Evolutionary conservation across 2,113 vertebrate species (phyloP), one percentile per base, ranked within the genome.

Genomic region (Bombycilla garrulus): DNA sequence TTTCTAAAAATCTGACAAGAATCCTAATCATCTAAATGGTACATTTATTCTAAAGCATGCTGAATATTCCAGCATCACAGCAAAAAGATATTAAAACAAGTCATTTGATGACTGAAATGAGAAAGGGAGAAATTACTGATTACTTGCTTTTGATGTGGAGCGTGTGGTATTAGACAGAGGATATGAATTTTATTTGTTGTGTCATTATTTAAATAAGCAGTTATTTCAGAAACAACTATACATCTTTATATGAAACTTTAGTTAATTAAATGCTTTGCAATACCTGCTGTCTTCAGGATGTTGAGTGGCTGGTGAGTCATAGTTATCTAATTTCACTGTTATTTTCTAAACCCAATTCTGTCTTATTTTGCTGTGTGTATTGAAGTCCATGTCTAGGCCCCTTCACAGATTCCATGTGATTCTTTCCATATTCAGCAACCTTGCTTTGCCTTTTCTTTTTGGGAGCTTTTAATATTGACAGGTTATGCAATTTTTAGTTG

Each of bases 291-390:
- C 47, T 67, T 53, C 47, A 62, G 77, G 35, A 82, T 31, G 4
- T 42, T 81, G 66, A 40, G 23, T 66, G 54, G 11, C 44, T 84
- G 54, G 4, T 95, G 74, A 95, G 51, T 91, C 86, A 88, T 28
- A 77, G 31, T 71, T 93, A 53, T 15, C 77, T 74, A n/a, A 66
- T 93, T 88, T 93, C 47, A 51, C 64, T 78, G 47, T 56, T 88
- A 51, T 72, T 95, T 92, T 93, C 81, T 81, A 64, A 94, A 88
- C 51, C 73, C 9, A 67, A 4, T 81, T 95, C 89, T 95, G 86
- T 92, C 83, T 71, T 91, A n/a, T 47, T 94, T 93, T 89, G 19
- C 61, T 89, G 31, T 76, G 31, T 78, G 26, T 51, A 60, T 65
- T 81, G 65, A 91, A 60, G 45, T 56, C 31, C 7, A 15, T 19